These are phyloP conservation scores for Agapornis roseicollis DNA, from an alignment of 2,113 vertebrate species.

Conservation along the genomic window DNA sequence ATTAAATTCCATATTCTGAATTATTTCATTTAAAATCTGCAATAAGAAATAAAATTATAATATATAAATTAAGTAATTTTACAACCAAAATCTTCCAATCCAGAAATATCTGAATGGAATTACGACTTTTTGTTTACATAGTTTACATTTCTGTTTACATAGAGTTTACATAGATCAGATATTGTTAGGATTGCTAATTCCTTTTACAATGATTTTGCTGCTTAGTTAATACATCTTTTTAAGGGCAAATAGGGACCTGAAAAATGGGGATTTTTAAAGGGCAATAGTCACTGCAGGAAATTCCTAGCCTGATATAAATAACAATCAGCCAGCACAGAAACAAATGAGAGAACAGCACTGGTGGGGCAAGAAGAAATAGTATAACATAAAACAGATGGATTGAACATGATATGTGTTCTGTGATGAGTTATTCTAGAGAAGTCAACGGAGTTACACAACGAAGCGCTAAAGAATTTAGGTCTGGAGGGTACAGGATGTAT, in stretches of 20 bases:
- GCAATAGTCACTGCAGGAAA: slow-evolving; percentile 21
- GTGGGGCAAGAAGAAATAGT: not conserved
- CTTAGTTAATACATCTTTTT: not conserved
- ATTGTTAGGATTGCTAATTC: not conserved
- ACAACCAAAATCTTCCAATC: not conserved
- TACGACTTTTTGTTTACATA: not conserved
- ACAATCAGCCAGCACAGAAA: not conserved
- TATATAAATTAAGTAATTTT: not conserved
- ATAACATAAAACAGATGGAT: not conserved
- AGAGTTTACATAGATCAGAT: not conserved
- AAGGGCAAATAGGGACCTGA: slow-evolving; percentile 2
- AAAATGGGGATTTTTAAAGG: slow-evolving; percentile 23
- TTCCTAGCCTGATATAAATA: slow-evolving; percentile 1
- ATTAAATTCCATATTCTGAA: not conserved
- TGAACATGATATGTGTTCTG: not conserved
- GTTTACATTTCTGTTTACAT: too few species aligned
- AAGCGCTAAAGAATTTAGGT: not conserved
- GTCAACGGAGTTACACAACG: not conserved
- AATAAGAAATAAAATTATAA: not conserved
- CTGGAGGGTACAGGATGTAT: not conserved
- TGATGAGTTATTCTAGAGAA: not conserved
- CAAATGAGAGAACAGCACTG: not conserved
- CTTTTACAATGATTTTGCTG: not conserved
- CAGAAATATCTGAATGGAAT: not conserved
- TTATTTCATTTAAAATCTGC: not conserved